phyloP scores from a whole-genome alignment of 2,888 invertebrate genomes.

The Hirudinaria manillensis region DNA sequence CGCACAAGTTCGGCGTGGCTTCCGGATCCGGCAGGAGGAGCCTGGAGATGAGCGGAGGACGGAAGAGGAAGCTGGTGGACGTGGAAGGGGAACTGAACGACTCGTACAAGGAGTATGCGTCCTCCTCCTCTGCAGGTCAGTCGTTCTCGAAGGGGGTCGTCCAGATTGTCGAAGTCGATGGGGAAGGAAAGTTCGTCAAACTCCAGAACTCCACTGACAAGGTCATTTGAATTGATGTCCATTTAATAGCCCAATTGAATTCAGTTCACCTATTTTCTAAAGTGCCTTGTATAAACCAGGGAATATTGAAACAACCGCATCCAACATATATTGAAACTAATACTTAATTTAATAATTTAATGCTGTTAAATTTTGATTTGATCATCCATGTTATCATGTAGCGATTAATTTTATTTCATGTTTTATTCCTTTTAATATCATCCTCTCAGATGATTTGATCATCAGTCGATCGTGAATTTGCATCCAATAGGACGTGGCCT shows the following conservation, averaged over 20 bases:
- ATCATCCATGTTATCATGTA: too few species aligned
- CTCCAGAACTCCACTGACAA: constrained; percentile 74
- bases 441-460: too few species aligned
- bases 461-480: too few species aligned
- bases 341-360: neutral
- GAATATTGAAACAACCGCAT: too few species aligned
- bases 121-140: constrained; percentile 46
- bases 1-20: constrained; percentile 50
- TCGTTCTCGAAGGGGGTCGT: constrained; percentile 66
- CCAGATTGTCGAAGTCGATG: constrained; percentile 76
- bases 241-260: neutral
- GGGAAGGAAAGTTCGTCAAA: constrained; percentile 80
- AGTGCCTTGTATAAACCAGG: neutral
- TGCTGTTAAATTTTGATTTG: constrained; percentile 3
- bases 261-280: neutral
- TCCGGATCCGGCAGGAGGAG: constrained; percentile 25
- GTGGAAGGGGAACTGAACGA: constrained; percentile 21
- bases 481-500: constrained; percentile 49
- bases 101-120: constrained; percentile 40
- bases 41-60: constrained; percentile 13
- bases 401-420: too few species aligned
- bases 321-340: neutral
- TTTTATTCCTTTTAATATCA: too few species aligned
- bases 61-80: constrained; percentile 30
- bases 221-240: constrained; percentile 57